phyloP scores from a whole-genome alignment of 2,797 vertebrate species.

The Falco naumanni region DNA sequence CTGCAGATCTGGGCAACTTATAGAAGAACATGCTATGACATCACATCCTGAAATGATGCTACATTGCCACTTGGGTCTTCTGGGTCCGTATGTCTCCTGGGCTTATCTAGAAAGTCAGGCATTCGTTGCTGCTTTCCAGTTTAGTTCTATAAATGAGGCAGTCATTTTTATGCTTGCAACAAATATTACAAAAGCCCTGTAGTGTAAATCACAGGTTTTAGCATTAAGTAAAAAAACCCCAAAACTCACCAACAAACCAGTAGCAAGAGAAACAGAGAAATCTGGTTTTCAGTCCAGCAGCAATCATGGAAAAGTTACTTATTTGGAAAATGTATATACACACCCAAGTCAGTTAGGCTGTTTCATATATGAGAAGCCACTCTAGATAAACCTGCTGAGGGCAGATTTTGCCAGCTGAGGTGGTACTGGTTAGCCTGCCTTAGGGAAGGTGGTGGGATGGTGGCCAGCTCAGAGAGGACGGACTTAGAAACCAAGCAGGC shows the following conservation, averaged over 20 bases:
- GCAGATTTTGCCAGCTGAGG: background rate
- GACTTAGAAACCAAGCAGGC: background rate
- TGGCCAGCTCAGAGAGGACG: background rate
- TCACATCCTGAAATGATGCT: background rate
- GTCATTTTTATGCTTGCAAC: background rate
- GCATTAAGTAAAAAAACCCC: background rate
- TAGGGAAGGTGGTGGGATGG: background rate
- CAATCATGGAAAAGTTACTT: background rate
- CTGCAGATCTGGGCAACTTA: background rate
- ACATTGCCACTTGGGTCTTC: background rate
- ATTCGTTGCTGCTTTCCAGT: background rate
- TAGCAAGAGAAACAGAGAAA: background rate
- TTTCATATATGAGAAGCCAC: background rate
- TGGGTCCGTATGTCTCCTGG: background rate
- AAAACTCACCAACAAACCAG: background rate
- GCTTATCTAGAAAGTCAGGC: background rate
- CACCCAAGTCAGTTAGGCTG: background rate
- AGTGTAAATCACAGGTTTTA: background rate
- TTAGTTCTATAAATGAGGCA: background rate
- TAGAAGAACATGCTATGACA: background rate
- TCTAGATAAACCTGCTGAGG: background rate
- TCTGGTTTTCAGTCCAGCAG: background rate
- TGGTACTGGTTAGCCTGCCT: background rate
- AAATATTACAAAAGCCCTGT: too few relatives aligned
- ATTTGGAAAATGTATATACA: background rate